Conservation (phyloP, 2,113 vertebrate species). For the Australoheros scitulus region DNA sequence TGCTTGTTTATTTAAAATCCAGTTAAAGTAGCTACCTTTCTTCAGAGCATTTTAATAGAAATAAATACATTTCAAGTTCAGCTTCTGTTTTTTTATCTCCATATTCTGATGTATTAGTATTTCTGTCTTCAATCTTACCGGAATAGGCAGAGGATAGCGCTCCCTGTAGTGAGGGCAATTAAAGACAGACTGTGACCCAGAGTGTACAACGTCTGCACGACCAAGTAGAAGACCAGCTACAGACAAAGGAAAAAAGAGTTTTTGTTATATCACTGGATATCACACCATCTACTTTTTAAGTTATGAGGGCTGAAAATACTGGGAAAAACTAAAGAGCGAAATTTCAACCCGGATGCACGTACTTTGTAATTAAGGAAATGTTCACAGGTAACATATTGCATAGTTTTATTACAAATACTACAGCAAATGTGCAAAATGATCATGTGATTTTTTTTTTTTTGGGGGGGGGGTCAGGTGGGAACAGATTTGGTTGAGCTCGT, state of each 20-base stretch:
- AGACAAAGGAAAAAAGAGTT: neutral
- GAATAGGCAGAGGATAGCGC: slow-evolving; percentile 89
- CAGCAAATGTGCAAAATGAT: neutral
- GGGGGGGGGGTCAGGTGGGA: neutral
- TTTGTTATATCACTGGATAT: neutral
- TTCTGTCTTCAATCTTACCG: slow-evolving; percentile 55
- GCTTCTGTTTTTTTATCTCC: neutral
- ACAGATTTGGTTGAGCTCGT: neutral
- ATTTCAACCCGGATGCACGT: neutral
- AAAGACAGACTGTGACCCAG: slow-evolving; percentile 90
- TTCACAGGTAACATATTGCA: neutral
- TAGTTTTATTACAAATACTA: neutral
- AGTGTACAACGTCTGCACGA: slow-evolving; percentile 89
- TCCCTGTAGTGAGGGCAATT: slow-evolving; percentile 88
- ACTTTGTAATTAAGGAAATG: neutral
- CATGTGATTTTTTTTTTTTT: neutral
- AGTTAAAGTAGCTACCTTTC: neutral
- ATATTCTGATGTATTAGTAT: neutral
- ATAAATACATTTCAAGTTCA: neutral
- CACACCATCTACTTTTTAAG: neutral
- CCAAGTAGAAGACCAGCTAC: slow-evolving; percentile 86
- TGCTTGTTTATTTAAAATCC: slow-evolving; percentile 14
- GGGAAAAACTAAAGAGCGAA: too few species aligned
- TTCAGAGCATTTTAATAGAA: neutral
- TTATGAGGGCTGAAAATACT: neutral